Base-by-base conservation (phyloP, 2,797 vertebrate genomes). In the Manis crassicaudata region DNA sequence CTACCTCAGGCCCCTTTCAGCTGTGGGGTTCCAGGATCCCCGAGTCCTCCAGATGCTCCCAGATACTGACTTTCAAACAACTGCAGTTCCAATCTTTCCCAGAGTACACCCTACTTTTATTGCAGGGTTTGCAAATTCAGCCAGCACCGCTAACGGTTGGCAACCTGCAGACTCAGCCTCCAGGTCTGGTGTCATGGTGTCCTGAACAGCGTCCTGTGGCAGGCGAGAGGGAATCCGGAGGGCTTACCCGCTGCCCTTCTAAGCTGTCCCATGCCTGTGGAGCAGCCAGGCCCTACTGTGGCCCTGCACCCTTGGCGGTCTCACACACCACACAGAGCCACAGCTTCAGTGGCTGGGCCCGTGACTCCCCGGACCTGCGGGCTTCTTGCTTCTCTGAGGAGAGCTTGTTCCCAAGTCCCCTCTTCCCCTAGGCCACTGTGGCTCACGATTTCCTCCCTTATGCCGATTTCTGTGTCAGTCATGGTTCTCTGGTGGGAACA, bases 201-300 rank as follows among this genome's bases (percentile, higher is more conserved):
- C 46, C 46, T 46, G 46, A 46, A 46, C 46, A 46, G 46, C 10
- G 11, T 37, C 25, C 56, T 18, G 16, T 12, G 54, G 21, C 14
- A 8, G 27, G 21, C 8, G 37, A 72, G 35, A 8, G 18, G 11
- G 46, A 46, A 46, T 23, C 11, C n/a, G 40, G 29, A 27, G 29
- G 29, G 54, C 56, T 13, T 20, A 54, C 21, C 63, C 9, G 13
- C 73, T 35, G 77, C 23, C 35, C 27, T 3, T 29, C 77, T 43
- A n/a, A 8, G 21, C 40, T 46, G 50, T 32, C 65, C 27, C 1
- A 1, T 2, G 4, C 46, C 27, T 0, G 20, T 8, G 46, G 16
- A 5, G 17, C 20, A 16, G 13, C 54, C 37, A 35, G 46, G 46
- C 32, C 29, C 17, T 32, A 13, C 17, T 18, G 43, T 21, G 43